phyloP scores from a whole-genome alignment of 2,797 vertebrate genomes.

The Sebastiscus tertius region DNA sequence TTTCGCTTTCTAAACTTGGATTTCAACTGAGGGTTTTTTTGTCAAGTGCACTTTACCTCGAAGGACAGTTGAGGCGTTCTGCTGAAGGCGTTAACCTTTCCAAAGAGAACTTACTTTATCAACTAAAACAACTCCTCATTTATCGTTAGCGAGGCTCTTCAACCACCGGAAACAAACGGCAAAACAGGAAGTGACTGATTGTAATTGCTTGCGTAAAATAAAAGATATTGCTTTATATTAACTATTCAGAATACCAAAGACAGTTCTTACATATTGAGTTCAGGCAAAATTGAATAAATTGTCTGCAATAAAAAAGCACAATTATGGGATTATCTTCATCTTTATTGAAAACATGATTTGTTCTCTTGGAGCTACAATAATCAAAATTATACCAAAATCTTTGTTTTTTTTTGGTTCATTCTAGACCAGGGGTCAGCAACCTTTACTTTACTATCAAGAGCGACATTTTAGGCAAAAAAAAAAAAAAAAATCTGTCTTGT shows the following conservation, averaged over 20 bases:
- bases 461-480: too few relatives aligned
- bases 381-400: too few relatives aligned
- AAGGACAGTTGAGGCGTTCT: not conserved
- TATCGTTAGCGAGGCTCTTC: not conserved
- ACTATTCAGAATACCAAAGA: too few relatives aligned
- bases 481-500: too few relatives aligned
- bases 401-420: too few relatives aligned
- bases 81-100: not conserved
- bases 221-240: not conserved
- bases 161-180: not conserved
- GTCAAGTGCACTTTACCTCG: too few relatives aligned
- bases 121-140: not conserved
- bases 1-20: not conserved
- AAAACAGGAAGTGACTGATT: not conserved
- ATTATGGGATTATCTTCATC: not conserved
- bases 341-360: not conserved
- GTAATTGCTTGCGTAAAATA: not conserved
- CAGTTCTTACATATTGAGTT: too few relatives aligned
- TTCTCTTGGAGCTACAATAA: not conserved
- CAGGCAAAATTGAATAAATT: not conserved
- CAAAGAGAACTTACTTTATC: not conserved
- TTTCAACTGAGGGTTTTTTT: too few relatives aligned
- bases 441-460: too few relatives aligned
- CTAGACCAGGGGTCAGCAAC: too few relatives aligned
- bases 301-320: too few relatives aligned